Evolutionary conservation across 2,113 vertebrate genomes (phyloP), one percentile per base, ranked within the genome.

Genomic region (Rhea americana): DNA sequence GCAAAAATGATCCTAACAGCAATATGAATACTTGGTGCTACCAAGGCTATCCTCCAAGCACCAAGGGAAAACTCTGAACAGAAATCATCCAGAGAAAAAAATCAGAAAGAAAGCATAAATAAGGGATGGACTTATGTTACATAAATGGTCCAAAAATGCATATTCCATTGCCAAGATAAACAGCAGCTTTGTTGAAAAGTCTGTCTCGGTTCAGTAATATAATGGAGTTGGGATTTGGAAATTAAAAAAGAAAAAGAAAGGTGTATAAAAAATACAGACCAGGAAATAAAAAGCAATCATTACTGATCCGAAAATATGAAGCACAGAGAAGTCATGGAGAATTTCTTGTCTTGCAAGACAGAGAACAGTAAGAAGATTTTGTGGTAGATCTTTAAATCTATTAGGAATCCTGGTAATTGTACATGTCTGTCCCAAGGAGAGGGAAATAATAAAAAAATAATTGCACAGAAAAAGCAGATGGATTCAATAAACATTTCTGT

Each of bases 401-500:
- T 65, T 21, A 65, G 56, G 80, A 72, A 65, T 78, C 30, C n/a
- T 47, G 18, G 59, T 74, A 85, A 39, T 73, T 85, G 32, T 73
- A 45, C 25, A 16, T 39, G 22, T 51, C 32, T 59, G 59, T 37
- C 26, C 53, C 32, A 28, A 79, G 59, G 74, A 80, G 67, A 90
- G 67, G 51, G 37, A 53, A 80, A 80, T 61, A 85, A 66, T 65
- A 66, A 79, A 85, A 90, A 85, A 90, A 90, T 84, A 50, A 63
- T 67, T 61, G 37, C 39, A 24, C 32, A n/a, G 67, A 67, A 85
- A 67, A 85, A 67, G 37, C 73, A 73, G 30, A 66, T 45, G 32
- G 41, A 59, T 79, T 73, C 47, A 85, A 61, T 39, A n/a, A 84
- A 78, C 13, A 26, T 37, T 85, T 73, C 50, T 90, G 28, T 47